Evolutionary conservation across 2,113 vertebrate species (phyloP).

Genomic region (Halichoeres trimaculatus): DNA sequence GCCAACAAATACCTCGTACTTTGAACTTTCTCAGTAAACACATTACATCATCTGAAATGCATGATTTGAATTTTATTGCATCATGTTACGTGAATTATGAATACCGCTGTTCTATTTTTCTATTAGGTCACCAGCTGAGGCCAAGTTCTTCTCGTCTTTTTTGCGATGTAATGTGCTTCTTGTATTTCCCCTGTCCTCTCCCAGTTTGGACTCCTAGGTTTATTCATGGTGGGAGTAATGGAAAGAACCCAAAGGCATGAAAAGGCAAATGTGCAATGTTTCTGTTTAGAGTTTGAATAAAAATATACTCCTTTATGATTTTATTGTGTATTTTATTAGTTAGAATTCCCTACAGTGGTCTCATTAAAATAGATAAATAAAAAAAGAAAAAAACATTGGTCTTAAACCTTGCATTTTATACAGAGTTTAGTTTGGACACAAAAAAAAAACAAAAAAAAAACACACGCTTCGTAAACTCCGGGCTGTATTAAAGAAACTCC

Average conservation of each 20-base stretch:
- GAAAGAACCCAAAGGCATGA: conserved; percentile 80
- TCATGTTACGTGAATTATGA: conserved; percentile 74
- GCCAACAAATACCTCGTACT: conserved; percentile 80
- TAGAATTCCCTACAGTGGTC: no score
- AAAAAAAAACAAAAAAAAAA: no score
- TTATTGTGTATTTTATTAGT: conserved; percentile 16
- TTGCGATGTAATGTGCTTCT: conserved; percentile 67
- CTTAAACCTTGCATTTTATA: no score
- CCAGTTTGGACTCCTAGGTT: conserved; percentile 60
- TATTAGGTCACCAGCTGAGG: conserved; percentile 57
- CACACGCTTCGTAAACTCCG: no score
- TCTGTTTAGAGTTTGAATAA: conserved; percentile 82
- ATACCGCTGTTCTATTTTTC: conserved; percentile 77
- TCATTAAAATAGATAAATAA: no score
- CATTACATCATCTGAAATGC: conserved; percentile 70
- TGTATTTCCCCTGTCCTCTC: conserved; percentile 68
- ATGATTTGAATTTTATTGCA: conserved; percentile 77
- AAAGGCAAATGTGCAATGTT: conserved; percentile 81
- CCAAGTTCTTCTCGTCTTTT: conserved; percentile 54
- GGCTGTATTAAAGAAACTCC: no score
- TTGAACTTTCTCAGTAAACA: conserved; percentile 68
- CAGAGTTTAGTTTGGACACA: no score
- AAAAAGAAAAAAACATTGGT: no score
- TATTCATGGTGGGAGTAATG: conserved; percentile 58
- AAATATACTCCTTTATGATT: conserved; percentile 72